Percentiles rank a stretch among this genome's conserved stretches.
Evolutionary conservation across 2,888 invertebrate species (phyloP).

Genomic region (Villa cingulata): DNA sequence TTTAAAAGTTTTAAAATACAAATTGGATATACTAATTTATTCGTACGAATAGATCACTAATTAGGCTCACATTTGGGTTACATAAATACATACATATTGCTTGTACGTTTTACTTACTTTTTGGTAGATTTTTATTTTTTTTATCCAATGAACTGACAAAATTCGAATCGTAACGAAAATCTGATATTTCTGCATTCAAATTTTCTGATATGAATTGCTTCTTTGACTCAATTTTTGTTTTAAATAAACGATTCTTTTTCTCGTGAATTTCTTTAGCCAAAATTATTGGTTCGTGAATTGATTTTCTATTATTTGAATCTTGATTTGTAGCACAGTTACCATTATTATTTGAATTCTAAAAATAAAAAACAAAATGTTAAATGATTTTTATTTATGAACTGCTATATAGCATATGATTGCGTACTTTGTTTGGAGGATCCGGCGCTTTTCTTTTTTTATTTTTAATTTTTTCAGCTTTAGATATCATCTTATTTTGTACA

Average conservation of each 20-base stretch:
- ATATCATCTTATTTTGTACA: not conserved
- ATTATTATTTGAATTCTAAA: no score
- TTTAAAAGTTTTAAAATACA: no score
- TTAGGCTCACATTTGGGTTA: no score
- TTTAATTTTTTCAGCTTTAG: slow-evolving; percentile 38
- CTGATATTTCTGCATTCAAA: slow-evolving; percentile 8
- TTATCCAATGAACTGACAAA: not conserved
- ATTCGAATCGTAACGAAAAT: slow-evolving; percentile 3
- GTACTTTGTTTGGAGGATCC: slow-evolving; percentile 17
- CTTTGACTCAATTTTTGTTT: slow-evolving; percentile 56
- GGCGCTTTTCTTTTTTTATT: slow-evolving; percentile 64
- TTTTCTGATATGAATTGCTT: not conserved
- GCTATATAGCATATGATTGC: slow-evolving; percentile 1
- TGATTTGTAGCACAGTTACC: no score
- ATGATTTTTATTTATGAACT: no score
- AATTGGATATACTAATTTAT: no score
- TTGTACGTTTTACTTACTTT: not conserved
- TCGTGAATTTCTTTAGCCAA: slow-evolving; percentile 27
- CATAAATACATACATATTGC: no score
- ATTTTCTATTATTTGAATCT: no score
- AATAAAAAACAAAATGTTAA: no score
- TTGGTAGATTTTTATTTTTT: not conserved
- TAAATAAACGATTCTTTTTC: slow-evolving; percentile 53
- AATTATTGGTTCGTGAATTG: slow-evolving; percentile 30
- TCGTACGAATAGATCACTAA: no score